Conservation (phyloP, 2,888 invertebrate species). For the Lypha dubia region DNA sequence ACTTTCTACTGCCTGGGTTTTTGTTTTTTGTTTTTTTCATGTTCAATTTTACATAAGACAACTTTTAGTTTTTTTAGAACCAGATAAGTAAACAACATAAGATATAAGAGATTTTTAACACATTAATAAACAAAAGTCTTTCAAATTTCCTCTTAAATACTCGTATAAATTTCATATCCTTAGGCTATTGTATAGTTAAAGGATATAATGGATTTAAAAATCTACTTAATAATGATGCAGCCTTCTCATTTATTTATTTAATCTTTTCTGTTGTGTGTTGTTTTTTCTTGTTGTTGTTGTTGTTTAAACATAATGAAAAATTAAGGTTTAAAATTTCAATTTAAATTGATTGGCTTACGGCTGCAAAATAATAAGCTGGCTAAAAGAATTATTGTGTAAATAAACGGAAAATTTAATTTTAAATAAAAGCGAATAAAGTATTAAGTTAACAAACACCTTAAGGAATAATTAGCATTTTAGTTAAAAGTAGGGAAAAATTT, state of each 20-base stretch:
- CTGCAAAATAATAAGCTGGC: conserved; percentile 32
- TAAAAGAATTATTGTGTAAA: background rate
- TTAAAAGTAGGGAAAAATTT: background rate
- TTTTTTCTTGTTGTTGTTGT: no score
- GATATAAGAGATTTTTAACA: conserved; percentile 68
- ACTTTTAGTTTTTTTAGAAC: background rate
- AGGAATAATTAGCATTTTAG: background rate
- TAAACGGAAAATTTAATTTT: background rate
- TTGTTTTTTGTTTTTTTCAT: background rate
- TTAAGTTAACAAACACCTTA: conserved; percentile 43
- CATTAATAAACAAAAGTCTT: conserved; percentile 60
- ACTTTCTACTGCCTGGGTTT: background rate
- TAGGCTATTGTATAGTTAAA: conserved; percentile 41
- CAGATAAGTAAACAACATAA: conserved; percentile 40
- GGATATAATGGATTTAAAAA: conserved; percentile 57
- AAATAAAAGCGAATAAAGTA: conserved; percentile 14
- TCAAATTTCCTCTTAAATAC: conserved; percentile 24
- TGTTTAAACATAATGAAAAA: conserved; percentile 40
- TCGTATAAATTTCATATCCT: conserved; percentile 60
- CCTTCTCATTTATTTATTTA: conserved; percentile 41
- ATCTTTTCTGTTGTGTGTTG: conserved; percentile 21
- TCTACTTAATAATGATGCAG: conserved; percentile 53
- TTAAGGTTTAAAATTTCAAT: conserved; percentile 55
- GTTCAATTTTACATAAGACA: background rate
- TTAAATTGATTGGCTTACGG: conserved; percentile 36